Evolutionary conservation across 2,113 vertebrate genomes (phyloP), one percentile per base, ranked within the genome.

Genomic region (Natator depressus): DNA sequence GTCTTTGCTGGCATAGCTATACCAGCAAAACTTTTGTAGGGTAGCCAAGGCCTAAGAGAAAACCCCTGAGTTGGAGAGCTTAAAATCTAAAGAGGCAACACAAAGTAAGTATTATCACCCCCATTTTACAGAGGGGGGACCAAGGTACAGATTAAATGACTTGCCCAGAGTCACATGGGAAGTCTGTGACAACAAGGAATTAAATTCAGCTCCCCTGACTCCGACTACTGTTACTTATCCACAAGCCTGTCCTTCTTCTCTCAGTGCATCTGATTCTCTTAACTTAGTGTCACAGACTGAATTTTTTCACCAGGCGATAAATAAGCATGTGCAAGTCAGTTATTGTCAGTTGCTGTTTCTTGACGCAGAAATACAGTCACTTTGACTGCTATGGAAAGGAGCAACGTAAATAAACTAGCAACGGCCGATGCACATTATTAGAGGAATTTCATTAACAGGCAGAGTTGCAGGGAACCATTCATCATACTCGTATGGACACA

Each of bases 391-490:
- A 79, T 10, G 85, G 82, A 79, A 87, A 87, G 2, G 75, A 69
- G 29, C 89, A 94, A n/a, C 57, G 46, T 85, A 89, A 38, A 35
- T 38, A 88, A 80, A 46, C 92, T 46, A 72, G 29, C 50, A 87
- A 8, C 0, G 82, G 86, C 19, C 69, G 17, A 1, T 87, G 25
- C 0, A 86, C 80, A 10, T 51, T 75, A 25, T 5, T 38, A 53
- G 42, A 85, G 69, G 85, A 94, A 87, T n/a, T 88, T 84, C 1
- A 84, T 1, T n/a, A 92, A 46, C 62, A 81, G 50, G 49, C 53
- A 88, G 49, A 91, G 55, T 2, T 16, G 78, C 42, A 95, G 80
- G 69, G 87, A 85, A 8, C 93, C 69, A 79, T 89, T 94, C 93
- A 89, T 83, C 1, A 42, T 51, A 65, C 50, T 20, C 54, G 25